Conservation (phyloP, 2,113 vertebrate genomes). For the Corythornis madagascariensis region DNA sequence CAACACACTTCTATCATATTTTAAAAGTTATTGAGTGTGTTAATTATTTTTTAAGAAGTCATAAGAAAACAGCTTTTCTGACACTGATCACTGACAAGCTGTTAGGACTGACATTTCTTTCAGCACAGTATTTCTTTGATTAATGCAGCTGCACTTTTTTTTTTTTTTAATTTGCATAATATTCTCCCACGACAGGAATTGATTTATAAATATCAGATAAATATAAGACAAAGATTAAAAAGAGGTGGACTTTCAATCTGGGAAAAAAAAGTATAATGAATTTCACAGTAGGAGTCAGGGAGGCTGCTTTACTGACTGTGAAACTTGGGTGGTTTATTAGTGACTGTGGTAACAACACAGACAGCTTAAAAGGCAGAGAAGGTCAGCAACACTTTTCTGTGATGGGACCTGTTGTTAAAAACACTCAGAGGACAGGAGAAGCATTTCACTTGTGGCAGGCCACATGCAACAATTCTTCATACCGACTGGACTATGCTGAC, state of each 20-base stretch:
- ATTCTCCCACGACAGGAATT: background rate
- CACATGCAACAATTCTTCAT: background rate
- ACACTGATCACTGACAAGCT: slow-evolving; percentile 15
- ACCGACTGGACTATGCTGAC: background rate
- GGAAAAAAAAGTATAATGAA: background rate
- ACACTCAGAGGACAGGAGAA: background rate
- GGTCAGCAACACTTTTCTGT: background rate
- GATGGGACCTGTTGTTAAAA: background rate
- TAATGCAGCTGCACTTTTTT: slow-evolving; percentile 32
- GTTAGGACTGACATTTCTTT: slow-evolving; percentile 62
- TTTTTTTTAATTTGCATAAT: background rate
- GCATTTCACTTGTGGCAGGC: background rate
- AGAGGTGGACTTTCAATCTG: background rate
- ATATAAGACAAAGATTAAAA: slow-evolving; percentile 29
- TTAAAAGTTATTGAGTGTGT: background rate
- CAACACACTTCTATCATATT: background rate
- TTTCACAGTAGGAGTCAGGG: background rate
- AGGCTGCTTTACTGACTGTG: background rate
- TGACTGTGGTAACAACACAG: background rate
- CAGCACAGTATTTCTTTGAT: slow-evolving; percentile 37
- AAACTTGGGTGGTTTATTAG: background rate
- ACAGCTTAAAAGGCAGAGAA: background rate
- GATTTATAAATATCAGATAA: slow-evolving; percentile 39
- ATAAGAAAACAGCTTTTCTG: slow-evolving; percentile 51
- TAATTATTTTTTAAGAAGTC: slow-evolving; percentile 37